A percentile compares a stretch with the other conserved stretches of the same genome.
Evolutionary conservation across 2,113 vertebrate genomes (phyloP).

Genomic region (Neolamprologus fasciatus): DNA sequence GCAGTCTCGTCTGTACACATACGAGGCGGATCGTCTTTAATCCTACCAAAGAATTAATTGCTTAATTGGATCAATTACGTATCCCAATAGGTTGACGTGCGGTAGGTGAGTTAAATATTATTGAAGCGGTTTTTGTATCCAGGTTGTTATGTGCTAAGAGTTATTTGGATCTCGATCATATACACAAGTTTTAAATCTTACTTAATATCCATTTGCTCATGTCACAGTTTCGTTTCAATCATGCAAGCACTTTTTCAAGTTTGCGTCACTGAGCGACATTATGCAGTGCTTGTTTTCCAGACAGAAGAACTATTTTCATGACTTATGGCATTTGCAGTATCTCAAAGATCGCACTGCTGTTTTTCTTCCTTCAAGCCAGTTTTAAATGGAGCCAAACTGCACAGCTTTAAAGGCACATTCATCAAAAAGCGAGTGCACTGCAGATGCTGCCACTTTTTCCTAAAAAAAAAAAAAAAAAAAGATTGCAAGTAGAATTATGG

Average conservation of each 20-base stretch:
- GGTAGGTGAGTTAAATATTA: constrained; percentile 7
- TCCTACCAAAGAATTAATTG: constrained; percentile 64
- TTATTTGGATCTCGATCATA: background rate
- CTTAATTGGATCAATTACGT: constrained; percentile 67
- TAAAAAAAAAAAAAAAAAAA: constrained; percentile 27
- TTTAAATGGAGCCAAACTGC: constrained; percentile 76
- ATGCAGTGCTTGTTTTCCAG: constrained; percentile 61
- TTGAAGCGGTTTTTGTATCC: background rate
- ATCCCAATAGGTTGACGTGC: constrained; percentile 54
- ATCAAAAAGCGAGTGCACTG: constrained; percentile 72
- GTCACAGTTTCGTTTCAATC: constrained; percentile 24
- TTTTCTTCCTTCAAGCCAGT: constrained; percentile 74
- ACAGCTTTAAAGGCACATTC: constrained; percentile 78
- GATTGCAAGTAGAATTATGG: constrained; percentile 77
- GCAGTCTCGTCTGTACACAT: constrained; percentile 14
- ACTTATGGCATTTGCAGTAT: constrained; percentile 74
- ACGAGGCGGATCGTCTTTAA: constrained; percentile 51
- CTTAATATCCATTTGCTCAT: constrained; percentile 18
- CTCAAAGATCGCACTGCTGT: constrained; percentile 68
- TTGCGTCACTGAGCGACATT: constrained; percentile 51
- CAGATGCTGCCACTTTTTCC: constrained; percentile 76
- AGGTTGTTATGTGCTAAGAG: background rate
- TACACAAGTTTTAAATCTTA: constrained; percentile 10
- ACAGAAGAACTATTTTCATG: constrained; percentile 73
- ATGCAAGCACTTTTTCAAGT: constrained; percentile 36